Evolutionary conservation across 2,888 invertebrate genomes (phyloP).

Genomic region (Drosophila parthenogenetica): DNA sequence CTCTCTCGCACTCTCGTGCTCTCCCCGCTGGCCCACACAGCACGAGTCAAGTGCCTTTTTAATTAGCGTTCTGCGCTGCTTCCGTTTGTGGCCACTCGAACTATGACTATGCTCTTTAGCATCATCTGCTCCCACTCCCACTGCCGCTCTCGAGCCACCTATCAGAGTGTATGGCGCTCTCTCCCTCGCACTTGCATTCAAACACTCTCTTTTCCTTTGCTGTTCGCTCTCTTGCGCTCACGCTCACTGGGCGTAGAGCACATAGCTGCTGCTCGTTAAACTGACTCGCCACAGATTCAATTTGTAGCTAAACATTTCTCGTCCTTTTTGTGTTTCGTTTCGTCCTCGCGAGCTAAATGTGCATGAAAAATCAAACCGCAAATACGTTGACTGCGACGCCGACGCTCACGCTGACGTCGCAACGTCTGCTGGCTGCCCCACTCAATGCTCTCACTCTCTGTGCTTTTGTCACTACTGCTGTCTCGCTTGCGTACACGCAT

Average conservation of each 20-base stretch:
- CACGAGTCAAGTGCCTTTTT: constrained; percentile 78
- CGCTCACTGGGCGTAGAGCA: constrained; percentile 13
- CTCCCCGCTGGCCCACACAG: background rate
- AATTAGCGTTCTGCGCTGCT: constrained; percentile 81
- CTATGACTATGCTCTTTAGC: constrained; percentile 39
- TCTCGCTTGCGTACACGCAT: constrained; percentile 41
- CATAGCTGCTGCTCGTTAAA: constrained; percentile 36
- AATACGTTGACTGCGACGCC: constrained; percentile 6
- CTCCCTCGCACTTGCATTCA: constrained; percentile 1
- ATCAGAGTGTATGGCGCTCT: background rate
- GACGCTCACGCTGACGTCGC: constrained; percentile 7
- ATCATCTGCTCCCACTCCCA: background rate
- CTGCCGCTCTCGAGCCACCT: background rate
- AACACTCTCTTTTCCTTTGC: background rate
- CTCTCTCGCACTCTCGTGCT: too few species aligned
- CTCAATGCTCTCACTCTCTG: background rate
- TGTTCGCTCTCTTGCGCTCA: background rate
- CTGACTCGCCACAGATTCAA: constrained; percentile 55
- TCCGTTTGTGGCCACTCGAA: constrained; percentile 67
- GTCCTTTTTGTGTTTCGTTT: constrained; percentile 63
- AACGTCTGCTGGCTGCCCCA: constrained; percentile 18
- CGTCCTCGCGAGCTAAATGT: constrained; percentile 78
- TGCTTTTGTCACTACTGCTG: constrained; percentile 51
- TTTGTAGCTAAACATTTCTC: constrained; percentile 76
- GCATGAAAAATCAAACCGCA: constrained; percentile 60